Percentiles rank a stretch among this genome's conserved stretches.
Conservation (phyloP, 2,113 vertebrate genomes). For the Cyphomyrus discorhynchus region DNA sequence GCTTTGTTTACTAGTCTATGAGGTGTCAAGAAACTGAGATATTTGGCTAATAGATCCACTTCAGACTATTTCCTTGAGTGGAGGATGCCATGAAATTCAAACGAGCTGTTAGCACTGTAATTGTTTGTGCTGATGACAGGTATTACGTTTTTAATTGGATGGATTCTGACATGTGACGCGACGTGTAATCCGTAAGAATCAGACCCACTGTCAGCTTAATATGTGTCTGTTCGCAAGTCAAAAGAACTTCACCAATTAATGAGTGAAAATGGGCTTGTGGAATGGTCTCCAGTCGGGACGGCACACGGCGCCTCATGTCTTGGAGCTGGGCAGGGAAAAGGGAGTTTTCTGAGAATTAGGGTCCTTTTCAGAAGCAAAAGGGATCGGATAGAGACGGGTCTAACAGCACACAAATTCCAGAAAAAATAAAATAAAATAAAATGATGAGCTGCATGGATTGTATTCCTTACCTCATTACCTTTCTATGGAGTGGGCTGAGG, state of each 20-base stretch:
- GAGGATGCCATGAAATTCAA: neutral
- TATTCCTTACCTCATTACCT: neutral
- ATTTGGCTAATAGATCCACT: slow-evolving; percentile 4
- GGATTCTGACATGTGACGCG: neutral
- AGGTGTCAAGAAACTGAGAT: neutral
- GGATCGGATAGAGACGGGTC: neutral
- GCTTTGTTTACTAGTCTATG: neutral
- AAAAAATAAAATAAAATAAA: neutral
- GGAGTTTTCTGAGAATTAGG: neutral
- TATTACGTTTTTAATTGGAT: slow-evolving; percentile 14
- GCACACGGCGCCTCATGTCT: neutral
- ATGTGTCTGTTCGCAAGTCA: neutral
- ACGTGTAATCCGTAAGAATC: neutral
- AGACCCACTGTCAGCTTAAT: neutral
- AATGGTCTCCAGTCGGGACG: neutral
- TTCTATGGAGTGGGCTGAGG: neutral
- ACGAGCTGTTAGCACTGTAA: neutral
- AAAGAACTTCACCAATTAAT: slow-evolving; percentile 7
- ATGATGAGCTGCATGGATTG: neutral
- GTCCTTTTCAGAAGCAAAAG: neutral
- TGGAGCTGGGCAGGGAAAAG: neutral
- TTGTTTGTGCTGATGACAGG: slow-evolving; percentile 8
- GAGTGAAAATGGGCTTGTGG: slow-evolving; percentile 4
- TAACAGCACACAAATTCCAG: neutral
- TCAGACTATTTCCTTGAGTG: neutral